Evolutionary conservation across 1,140 invertebrate species (phyloP), one percentile per base, ranked within the genome.

Genomic region (Conopomorpha cramerella): DNA sequence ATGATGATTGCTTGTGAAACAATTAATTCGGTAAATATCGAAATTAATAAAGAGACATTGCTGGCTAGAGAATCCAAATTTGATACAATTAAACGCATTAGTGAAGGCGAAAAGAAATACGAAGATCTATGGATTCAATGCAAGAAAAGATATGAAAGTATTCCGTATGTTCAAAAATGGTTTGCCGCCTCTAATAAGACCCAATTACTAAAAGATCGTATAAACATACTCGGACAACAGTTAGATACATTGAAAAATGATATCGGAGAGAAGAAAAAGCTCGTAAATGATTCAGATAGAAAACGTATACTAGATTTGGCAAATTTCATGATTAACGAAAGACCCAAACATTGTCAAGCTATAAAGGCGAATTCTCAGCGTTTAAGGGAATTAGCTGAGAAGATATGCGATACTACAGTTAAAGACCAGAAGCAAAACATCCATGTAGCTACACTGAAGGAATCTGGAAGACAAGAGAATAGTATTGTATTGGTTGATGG

Each of bases 1-100:
- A 51, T 55, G 8, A 31, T 48, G 23, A 32, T 36, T 13, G 49
- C 61, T 17, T 27, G 54, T 23, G 48, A 62, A 34, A 55, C 56
- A n/a, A 57, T 68, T 15, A 62, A 52, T 60, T 34, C 36, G 11
- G 48, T 49, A 26, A 70, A 64, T 36, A 36, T 63, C 26, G 62
- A 68, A 41, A 39, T 62, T n/a, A 57, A 49, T 41, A 73, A 62
- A 36, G 63, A 64, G 27, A 46, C 41, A 14, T 25, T 67, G n/a
- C 26, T 67, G 8, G 41, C 48, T 34, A 55, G 59, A 51, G 52
- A 60, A 30, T 38, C 32, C 17, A 57, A 51, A 12, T 8, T n/a
- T 2, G 47, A 59, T 30, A 42, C 55, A 27, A 30, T 27, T 13
- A 49, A 58, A 41, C 48, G 52, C 18, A 43, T 61, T 2, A 44